Conservation (phyloP, 2,797 vertebrate genomes). For the Limnodromus scolopaceus region DNA sequence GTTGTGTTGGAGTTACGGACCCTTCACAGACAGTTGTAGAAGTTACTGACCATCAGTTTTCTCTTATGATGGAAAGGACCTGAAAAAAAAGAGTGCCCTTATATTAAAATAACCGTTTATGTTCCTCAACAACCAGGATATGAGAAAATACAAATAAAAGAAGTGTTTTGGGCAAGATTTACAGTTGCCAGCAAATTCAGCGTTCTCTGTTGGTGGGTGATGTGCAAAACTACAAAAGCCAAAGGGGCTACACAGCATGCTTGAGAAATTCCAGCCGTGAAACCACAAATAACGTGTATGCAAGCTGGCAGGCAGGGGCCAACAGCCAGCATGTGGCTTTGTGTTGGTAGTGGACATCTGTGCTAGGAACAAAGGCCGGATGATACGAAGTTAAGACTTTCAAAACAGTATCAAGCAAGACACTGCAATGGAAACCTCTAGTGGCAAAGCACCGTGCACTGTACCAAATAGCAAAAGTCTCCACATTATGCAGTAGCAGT, state of each 20-base stretch:
- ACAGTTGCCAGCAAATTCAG: neutral
- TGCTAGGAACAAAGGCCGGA: neutral
- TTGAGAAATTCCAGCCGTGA: neutral
- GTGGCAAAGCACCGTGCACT: neutral
- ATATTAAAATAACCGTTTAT: neutral
- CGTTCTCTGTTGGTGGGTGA: neutral
- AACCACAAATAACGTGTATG: neutral
- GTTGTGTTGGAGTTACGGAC: neutral
- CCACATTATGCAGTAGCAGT: neutral
- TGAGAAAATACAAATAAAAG: neutral
- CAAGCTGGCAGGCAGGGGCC: neutral
- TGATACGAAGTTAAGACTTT: neutral
- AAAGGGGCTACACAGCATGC: neutral
- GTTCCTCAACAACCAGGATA: neutral
- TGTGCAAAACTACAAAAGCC: neutral
- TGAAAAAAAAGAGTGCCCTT: neutral
- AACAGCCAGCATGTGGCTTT: neutral
- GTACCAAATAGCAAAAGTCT: neutral
- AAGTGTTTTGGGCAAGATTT: neutral
- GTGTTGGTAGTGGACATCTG: neutral
- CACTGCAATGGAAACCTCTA: neutral
- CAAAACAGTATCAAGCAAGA: fast-evolving
- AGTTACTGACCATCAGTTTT: neutral
- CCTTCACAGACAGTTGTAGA: neutral
- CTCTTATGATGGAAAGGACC: neutral